Conservation (phyloP, 2,888 invertebrate species). For the Stenolophus ochropezus region DNA sequence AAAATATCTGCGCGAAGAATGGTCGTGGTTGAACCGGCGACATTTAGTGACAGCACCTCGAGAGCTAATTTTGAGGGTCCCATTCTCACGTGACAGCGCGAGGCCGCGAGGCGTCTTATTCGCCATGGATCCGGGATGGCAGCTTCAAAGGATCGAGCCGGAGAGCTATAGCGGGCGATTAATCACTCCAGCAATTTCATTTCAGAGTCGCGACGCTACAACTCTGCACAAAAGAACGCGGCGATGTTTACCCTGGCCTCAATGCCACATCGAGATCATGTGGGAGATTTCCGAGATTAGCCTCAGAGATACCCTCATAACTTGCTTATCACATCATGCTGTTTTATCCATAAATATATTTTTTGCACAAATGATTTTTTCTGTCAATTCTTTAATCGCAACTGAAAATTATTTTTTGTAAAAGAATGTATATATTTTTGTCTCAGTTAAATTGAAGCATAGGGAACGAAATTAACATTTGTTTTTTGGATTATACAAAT, state of each 20-base stretch:
- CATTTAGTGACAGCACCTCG: neutral
- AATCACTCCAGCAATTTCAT: constrained; percentile 71
- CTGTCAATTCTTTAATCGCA: too few species aligned
- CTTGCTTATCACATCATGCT: too few species aligned
- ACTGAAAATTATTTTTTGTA: too few species aligned
- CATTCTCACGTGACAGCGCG: neutral
- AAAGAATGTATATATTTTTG: too few species aligned
- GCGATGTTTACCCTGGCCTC: constrained; percentile 46
- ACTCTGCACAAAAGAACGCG: constrained; percentile 41
- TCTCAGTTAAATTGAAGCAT: too few species aligned
- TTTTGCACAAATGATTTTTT: too few species aligned
- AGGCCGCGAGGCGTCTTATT: constrained; percentile 32
- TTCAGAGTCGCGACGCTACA: constrained; percentile 65
- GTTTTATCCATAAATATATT: too few species aligned
- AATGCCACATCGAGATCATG: constrained; percentile 2
- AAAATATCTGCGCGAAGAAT: too few species aligned
- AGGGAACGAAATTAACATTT: too few species aligned
- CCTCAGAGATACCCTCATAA: too few species aligned
- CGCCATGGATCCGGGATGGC: neutral
- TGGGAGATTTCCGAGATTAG: neutral
- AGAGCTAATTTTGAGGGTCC: constrained; percentile 12
- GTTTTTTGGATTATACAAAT: too few species aligned
- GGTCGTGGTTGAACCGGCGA: too few species aligned
- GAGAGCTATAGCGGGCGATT: constrained; percentile 70
- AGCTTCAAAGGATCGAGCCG: constrained; percentile 65